Evolutionary conservation across 1,140 invertebrate species (phyloP).

Genomic region (Drosophila grimshawi): DNA sequence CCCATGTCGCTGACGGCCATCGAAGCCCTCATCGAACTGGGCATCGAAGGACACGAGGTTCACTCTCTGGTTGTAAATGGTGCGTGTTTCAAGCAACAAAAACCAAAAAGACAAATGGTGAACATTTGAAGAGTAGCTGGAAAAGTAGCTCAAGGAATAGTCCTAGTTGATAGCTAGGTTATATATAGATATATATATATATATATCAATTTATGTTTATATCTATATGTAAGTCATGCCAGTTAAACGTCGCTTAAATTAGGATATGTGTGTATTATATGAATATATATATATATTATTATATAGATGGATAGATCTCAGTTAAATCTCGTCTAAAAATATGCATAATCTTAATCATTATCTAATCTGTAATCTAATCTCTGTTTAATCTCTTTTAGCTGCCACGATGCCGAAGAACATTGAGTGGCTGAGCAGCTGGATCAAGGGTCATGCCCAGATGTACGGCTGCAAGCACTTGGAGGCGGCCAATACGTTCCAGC

Average conservation of each 20-base stretch:
- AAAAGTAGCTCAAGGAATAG: no score
- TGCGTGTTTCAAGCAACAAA: constrained; percentile 23
- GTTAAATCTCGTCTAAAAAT: no score
- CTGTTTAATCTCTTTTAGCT: constrained; percentile 29
- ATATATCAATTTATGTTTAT: no score
- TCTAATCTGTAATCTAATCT: neutral
- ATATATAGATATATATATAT: no score
- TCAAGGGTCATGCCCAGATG: constrained; percentile 88
- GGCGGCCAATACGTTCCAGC: constrained; percentile 87
- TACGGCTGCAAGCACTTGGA: constrained; percentile 87
- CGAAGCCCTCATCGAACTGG: constrained; percentile 88
- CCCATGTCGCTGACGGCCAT: constrained; percentile 90
- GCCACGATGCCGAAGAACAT: constrained; percentile 84
- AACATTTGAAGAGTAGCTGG: no score
- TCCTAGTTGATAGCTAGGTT: no score
- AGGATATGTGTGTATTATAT: no score
- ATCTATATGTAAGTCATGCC: no score
- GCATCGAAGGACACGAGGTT: constrained; percentile 90
- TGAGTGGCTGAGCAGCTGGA: constrained; percentile 89
- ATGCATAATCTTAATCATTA: no score
- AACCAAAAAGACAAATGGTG: neutral
- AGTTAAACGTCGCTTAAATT: no score
- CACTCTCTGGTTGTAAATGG: constrained; percentile 88
- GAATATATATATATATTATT: no score
- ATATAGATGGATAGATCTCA: neutral